These are phyloP conservation scores for Mercenaria mercenaria DNA, from an alignment of 1,140 invertebrate species.

Conservation along the genomic window DNA sequence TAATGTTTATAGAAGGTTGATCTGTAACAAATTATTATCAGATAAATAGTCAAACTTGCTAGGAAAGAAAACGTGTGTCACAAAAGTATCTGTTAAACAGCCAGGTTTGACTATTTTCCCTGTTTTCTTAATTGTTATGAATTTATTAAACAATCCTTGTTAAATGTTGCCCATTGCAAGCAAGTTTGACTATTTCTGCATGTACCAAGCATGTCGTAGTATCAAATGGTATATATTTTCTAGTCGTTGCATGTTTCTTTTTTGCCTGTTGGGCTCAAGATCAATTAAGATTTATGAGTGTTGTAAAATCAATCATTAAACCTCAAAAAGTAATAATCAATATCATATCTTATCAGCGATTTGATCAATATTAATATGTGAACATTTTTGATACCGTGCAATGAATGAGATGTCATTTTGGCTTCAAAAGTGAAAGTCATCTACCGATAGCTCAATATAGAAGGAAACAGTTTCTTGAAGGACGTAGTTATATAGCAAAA, in stretches of 20 bases:
- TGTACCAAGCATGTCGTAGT: not conserved
- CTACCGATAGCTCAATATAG: not conserved
- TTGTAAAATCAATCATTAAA: slow-evolving; percentile 14
- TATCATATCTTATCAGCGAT: slow-evolving; percentile 16
- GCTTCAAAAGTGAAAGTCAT: not conserved
- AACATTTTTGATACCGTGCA: not conserved
- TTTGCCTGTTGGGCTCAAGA: not conserved
- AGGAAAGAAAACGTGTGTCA: too few species aligned
- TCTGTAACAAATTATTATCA: too few species aligned
- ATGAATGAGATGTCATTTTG: slow-evolving; percentile 14
- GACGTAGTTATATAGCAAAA: not conserved
- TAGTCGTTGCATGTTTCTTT: not conserved
- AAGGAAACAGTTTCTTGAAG: not conserved
- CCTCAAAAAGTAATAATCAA: slow-evolving; percentile 22
- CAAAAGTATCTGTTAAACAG: too few species aligned
- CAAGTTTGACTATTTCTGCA: not conserved
- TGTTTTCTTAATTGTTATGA: too few species aligned
- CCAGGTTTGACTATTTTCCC: too few species aligned
- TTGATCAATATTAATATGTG: not conserved
- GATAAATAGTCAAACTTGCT: too few species aligned
- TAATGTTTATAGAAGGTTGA: too few species aligned
- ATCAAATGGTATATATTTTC: not conserved
- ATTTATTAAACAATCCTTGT: too few species aligned
- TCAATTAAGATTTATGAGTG: slow-evolving; percentile 7
- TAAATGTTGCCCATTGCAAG: too few species aligned